phyloP scores from a whole-genome alignment of 2,797 vertebrate species.

The Halcyon badia region DNA sequence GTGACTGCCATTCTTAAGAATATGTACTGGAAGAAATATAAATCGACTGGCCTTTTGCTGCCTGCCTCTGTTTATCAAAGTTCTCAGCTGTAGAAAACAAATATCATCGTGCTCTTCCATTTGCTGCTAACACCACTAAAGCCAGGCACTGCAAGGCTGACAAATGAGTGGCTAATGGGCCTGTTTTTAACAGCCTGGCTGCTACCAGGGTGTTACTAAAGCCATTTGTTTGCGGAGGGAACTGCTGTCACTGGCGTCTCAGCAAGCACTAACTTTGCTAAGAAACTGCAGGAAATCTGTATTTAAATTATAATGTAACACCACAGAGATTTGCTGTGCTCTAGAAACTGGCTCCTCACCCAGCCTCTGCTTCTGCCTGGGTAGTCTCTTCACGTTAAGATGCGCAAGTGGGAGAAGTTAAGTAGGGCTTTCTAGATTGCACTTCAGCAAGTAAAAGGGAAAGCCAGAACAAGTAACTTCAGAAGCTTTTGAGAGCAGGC shows the following conservation, averaged over 20 bases:
- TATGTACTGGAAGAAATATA: conserved; percentile 32
- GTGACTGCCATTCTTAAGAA: conserved; percentile 47
- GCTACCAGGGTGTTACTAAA: background rate
- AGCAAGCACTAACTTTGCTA: background rate
- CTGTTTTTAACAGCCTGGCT: background rate
- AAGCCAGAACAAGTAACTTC: background rate
- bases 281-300: background rate
- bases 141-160: background rate
- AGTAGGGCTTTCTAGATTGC: background rate
- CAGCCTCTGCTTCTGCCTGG: background rate
- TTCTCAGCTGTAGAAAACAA: conserved; percentile 6
- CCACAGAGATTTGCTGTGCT: background rate
- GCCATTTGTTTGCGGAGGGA: background rate
- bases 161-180: background rate
- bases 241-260: fast-evolving
- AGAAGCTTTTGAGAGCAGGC: background rate
- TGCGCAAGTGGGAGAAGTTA: background rate
- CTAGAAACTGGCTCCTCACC: background rate
- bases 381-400: background rate
- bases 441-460: background rate
- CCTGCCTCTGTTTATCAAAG: conserved; percentile 32
- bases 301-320: background rate
- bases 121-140: background rate
- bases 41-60: conserved; percentile 43
- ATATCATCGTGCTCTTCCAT: background rate